Evolutionary conservation across 2,888 invertebrate species (phyloP).

Genomic region (Phengaris arion): DNA sequence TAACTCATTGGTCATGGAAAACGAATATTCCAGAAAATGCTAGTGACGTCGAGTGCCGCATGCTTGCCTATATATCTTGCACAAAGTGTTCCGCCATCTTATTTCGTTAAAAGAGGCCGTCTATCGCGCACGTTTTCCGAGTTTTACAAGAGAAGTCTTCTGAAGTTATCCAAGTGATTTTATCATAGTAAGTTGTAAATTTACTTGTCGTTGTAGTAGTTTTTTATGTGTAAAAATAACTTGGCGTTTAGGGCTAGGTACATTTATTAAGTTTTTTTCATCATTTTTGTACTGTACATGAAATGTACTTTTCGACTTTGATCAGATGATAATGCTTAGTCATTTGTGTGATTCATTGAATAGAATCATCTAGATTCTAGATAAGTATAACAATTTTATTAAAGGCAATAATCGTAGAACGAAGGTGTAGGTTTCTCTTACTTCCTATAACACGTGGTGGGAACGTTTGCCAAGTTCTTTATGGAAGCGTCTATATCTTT

Average conservation of each 20-base stretch:
- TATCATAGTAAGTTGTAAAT: conserved; percentile 53
- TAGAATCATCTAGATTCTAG: neutral
- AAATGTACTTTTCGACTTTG: conserved; percentile 5
- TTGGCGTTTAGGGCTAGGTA: no score
- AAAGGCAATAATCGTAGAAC: neutral
- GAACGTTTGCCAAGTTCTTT: neutral
- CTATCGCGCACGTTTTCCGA: conserved; percentile 75
- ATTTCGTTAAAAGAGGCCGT: conserved; percentile 71
- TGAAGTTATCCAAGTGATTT: conserved; percentile 46
- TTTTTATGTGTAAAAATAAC: neutral
- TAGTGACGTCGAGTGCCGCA: conserved; percentile 61
- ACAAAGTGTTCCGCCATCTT: conserved; percentile 55
- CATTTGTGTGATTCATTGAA: neutral
- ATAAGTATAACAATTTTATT: neutral
- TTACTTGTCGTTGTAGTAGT: neutral
- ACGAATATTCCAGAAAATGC: conserved; percentile 72
- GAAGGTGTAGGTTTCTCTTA: conserved; percentile 29
- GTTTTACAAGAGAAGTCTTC: conserved; percentile 61
- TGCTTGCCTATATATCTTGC: conserved; percentile 50
- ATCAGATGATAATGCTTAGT: conserved; percentile 4
- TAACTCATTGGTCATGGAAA: conserved; percentile 53
- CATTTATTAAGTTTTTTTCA: neutral
- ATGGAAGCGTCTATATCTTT: neutral
- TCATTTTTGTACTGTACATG: neutral
- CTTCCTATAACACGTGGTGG: conserved; percentile 32